A percentile compares a stretch with the other conserved stretches of the same genome.
These are phyloP conservation scores for Diorhabda carinulata DNA, from an alignment of 1,140 invertebrate species.

Conservation along the genomic window DNA sequence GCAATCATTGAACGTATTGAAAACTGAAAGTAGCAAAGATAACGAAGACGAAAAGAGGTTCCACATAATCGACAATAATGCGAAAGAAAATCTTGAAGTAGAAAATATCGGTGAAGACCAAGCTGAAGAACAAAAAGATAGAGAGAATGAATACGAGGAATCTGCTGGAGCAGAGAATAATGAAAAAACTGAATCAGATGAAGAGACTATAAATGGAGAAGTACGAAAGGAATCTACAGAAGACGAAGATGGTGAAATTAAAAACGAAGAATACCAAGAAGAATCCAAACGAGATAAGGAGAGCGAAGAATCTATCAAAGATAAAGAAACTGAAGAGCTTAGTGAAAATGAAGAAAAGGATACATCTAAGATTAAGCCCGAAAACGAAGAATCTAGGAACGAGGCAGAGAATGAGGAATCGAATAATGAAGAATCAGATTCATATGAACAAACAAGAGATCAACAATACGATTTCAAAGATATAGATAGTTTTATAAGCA, in stretches of 20 bases:
- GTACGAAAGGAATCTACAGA: neutral
- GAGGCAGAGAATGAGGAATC: neutral
- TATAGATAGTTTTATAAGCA: slow-evolving; percentile 10
- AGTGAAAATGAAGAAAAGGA: neutral
- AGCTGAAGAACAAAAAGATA: neutral
- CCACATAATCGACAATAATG: neutral
- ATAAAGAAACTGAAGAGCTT: neutral
- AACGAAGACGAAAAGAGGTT: slow-evolving; percentile 7
- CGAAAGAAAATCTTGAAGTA: slow-evolving; percentile 6
- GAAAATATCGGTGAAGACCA: slow-evolving; percentile 11
- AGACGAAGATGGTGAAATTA: neutral
- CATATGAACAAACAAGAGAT: neutral
- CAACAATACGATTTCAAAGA: slow-evolving; percentile 1
- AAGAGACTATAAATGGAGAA: neutral
- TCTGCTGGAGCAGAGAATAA: neutral
- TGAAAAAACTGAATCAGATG: slow-evolving; percentile 10
- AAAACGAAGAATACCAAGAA: slow-evolving; percentile 6
- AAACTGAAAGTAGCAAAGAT: neutral
- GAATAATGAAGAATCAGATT: slow-evolving; percentile 4
- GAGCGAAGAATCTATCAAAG: neutral
- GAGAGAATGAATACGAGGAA: slow-evolving; percentile 1
- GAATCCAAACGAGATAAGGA: slow-evolving; percentile 4
- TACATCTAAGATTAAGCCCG: neutral
- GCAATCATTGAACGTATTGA: neutral
- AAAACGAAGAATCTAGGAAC: slow-evolving; percentile 8